Evolutionary conservation across 2,113 vertebrate genomes (phyloP).

Genomic region (Bungarus multicinctus): DNA sequence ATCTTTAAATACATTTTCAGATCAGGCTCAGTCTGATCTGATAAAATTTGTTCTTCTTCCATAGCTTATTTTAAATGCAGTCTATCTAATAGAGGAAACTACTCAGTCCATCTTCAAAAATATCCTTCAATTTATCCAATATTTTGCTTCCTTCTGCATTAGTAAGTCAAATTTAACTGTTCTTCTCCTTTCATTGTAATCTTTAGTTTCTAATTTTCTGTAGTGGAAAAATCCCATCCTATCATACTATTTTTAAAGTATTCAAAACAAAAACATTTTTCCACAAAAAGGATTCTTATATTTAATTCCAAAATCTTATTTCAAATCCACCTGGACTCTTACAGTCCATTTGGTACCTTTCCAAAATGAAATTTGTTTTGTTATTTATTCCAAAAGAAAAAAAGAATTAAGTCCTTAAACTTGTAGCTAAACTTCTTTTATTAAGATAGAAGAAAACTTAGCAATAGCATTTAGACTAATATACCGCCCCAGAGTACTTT

Average conservation of each 20-base stretch:
- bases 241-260: not conserved
- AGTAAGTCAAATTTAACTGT: not conserved
- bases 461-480: not conserved
- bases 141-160: not conserved
- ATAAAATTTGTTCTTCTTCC: not conserved
- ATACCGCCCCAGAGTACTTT: not conserved
- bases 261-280: not conserved
- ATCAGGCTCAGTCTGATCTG: not conserved
- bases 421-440: not conserved
- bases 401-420: not conserved
- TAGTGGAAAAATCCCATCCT: not conserved
- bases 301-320: not conserved
- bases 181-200: not conserved
- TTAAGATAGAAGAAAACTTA: not conserved
- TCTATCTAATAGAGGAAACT: not conserved
- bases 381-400: not conserved
- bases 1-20: not conserved
- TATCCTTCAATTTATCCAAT: not conserved
- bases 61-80: not conserved
- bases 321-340: not conserved
- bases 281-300: not conserved
- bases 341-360: not conserved
- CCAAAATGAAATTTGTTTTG: not conserved
- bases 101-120: not conserved
- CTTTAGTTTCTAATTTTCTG: not conserved